phyloP scores from a whole-genome alignment of 2,797 vertebrate genomes.

The Chelidonichthys spinosus region DNA sequence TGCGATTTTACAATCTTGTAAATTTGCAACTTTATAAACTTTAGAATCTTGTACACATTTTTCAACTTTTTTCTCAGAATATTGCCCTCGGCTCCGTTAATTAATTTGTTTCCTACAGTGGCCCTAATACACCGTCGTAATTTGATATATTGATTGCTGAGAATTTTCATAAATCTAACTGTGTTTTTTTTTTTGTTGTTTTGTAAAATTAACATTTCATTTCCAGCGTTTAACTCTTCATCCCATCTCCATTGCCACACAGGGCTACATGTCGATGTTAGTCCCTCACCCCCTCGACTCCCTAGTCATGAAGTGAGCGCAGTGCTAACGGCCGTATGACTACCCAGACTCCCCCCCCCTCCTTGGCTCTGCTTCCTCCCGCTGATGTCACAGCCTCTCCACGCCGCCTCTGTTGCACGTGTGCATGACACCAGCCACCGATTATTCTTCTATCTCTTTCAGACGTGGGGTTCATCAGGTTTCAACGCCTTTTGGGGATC shows the following conservation, averaged over 20 bases:
- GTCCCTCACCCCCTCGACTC: background rate
- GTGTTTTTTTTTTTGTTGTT: background rate
- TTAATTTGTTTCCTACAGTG: no score
- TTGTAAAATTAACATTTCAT: conserved; percentile 27
- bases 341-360: conserved; percentile 81
- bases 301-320: background rate
- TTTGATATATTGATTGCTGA: no score
- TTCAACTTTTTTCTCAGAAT: no score
- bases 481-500: background rate
- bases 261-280: conserved; percentile 11
- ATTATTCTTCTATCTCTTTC: conserved; percentile 26
- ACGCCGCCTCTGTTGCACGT: conserved; percentile 14
- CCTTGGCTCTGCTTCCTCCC: conserved; percentile 28
- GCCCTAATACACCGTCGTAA: no score
- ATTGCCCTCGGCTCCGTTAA: no score
- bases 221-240: conserved; percentile 40
- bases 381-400: conserved; percentile 24
- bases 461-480: conserved; percentile 11
- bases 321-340: conserved; percentile 71
- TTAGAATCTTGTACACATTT: no score
- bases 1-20: no score
- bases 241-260: conserved; percentile 25
- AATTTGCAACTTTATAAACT: no score
- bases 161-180: background rate
- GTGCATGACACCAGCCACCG: conserved; percentile 49